These are phyloP conservation scores for Tiliacea aurago DNA, from an alignment of 2,888 invertebrate genomes.

Conservation along the genomic window DNA sequence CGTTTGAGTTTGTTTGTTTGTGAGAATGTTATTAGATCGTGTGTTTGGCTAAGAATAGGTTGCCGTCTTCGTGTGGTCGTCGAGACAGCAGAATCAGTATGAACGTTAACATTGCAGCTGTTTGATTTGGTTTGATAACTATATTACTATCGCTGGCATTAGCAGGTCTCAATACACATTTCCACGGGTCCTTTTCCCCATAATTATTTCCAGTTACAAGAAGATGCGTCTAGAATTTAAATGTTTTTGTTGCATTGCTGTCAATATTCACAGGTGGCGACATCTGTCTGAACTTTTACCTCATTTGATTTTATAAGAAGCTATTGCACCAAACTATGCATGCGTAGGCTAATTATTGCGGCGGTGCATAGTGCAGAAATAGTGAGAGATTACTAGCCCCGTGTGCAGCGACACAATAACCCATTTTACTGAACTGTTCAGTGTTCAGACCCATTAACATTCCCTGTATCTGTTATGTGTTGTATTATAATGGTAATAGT, in stretches of 20 bases:
- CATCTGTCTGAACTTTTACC: no score
- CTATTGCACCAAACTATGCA: no score
- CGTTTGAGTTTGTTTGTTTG: slow-evolving; percentile 43
- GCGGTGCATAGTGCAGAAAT: slow-evolving; percentile 46
- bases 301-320: no score
- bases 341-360: slow-evolving; percentile 41
- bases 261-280: neutral
- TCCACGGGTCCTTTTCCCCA: neutral
- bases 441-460: slow-evolving; percentile 17
- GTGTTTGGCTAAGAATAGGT: slow-evolving; percentile 43
- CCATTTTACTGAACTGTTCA: slow-evolving; percentile 28
- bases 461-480: slow-evolving; percentile 24
- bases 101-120: neutral
- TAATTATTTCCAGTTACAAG: neutral
- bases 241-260: neutral
- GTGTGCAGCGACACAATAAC: slow-evolving; percentile 54
- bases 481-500: slow-evolving; percentile 1
- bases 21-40: slow-evolving; percentile 25
- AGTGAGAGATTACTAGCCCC: slow-evolving; percentile 26
- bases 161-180: neutral
- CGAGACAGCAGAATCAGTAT: neutral
- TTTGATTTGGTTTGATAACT: neutral
- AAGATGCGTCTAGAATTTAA: neutral
- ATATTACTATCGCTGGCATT: neutral
- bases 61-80: slow-evolving; percentile 7